These are phyloP conservation scores for Heliocidaris erythrogramma DNA, from an alignment of 35 echinoderm and acorn worm species.

Conservation along the genomic window DNA sequence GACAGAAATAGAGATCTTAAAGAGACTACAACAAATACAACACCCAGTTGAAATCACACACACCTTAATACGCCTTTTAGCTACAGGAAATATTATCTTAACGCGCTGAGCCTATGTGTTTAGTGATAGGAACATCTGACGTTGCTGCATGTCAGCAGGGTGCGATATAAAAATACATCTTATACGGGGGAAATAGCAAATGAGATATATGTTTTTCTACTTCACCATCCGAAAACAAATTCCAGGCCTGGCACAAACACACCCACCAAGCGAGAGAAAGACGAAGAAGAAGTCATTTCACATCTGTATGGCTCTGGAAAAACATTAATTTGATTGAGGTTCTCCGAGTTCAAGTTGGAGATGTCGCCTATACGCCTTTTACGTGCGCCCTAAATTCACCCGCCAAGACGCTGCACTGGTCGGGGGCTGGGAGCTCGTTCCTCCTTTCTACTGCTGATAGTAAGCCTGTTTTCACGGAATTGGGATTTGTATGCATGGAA, in stretches of 20 bases:
- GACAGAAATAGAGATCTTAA: no score
- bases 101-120: not conserved
- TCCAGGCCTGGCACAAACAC: slow-evolving; percentile 42
- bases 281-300: slow-evolving; percentile 32
- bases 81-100: not conserved
- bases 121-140: not conserved
- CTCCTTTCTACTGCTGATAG: not conserved
- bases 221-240: slow-evolving; percentile 35
- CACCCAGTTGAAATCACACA: not conserved
- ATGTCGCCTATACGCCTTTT: slow-evolving; percentile 35
- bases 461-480: not conserved
- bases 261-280: slow-evolving; percentile 40
- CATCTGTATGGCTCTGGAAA: slow-evolving; percentile 44
- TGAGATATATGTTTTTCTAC: slow-evolving; percentile 37
- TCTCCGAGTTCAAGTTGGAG: slow-evolving; percentile 31
- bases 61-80: not conserved
- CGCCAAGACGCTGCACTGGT: not conserved
- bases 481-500: no score
- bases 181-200: not conserved
- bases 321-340: slow-evolving; percentile 42
- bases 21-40: no score
- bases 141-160: not conserved
- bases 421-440: not conserved
- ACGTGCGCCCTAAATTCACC: slow-evolving; percentile 28
- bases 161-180: slow-evolving; percentile 25